These are phyloP conservation scores for Chelonus insularis DNA, from an alignment of 1,140 invertebrate genomes.

Conservation along the genomic window DNA sequence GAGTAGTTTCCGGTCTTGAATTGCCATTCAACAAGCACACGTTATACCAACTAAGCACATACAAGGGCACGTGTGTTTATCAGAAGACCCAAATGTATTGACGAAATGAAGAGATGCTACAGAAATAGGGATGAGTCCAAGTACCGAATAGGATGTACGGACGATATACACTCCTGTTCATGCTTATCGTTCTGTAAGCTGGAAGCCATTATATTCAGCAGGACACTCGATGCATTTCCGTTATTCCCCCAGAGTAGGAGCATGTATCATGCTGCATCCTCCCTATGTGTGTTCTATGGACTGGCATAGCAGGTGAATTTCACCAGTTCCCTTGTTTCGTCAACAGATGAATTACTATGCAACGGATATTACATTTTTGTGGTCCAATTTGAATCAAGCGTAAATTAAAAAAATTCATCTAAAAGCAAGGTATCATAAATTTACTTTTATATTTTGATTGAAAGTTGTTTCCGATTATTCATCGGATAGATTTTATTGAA, in stretches of 20 bases:
- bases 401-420: too few relatives aligned
- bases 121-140: not conserved
- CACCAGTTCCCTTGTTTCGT: too few relatives aligned
- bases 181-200: conserved; percentile 6
- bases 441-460: too few relatives aligned
- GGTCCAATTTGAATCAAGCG: too few relatives aligned
- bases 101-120: not conserved
- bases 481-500: too few relatives aligned
- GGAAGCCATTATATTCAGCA: not conserved
- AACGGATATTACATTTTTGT: too few relatives aligned
- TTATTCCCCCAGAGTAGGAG: not conserved
- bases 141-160: not conserved
- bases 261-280: not conserved
- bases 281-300: not conserved
- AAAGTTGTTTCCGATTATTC: too few relatives aligned
- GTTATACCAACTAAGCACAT: not conserved
- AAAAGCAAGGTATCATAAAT: too few relatives aligned
- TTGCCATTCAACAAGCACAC: not conserved
- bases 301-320: too few relatives aligned
- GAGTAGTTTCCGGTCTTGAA: conserved; percentile 1
- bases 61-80: conserved; percentile 7
- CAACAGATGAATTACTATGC: too few relatives aligned
- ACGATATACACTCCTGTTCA: not conserved
- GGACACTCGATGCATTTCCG: conserved; percentile 1
- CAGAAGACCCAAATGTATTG: not conserved